Conservation (phyloP, 2,797 vertebrate species). For the Hemibagrus guttatus region DNA sequence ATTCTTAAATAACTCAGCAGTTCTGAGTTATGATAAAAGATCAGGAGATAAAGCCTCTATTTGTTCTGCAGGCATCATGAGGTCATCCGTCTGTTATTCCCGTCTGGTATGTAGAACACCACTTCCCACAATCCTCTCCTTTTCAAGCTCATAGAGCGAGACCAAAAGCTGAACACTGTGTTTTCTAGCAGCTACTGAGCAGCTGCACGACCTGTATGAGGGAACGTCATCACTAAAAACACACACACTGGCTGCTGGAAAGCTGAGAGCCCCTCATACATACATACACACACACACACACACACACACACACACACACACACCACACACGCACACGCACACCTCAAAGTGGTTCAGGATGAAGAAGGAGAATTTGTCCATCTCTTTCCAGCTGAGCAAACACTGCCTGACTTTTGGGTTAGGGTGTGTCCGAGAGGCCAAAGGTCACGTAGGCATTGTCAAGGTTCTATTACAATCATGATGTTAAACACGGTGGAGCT, state of each 20-base stretch:
- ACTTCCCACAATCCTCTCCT: constrained; percentile 11
- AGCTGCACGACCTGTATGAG: neutral
- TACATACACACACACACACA: constrained; percentile 1
- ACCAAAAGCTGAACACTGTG: neutral
- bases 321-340: constrained; percentile 1
- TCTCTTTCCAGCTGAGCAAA: constrained; percentile 72
- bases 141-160: neutral
- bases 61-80: neutral
- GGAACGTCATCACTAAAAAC: neutral
- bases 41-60: neutral
- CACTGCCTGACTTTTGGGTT: constrained; percentile 46
- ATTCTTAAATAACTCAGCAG: neutral
- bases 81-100: neutral
- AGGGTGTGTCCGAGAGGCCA: constrained; percentile 60
- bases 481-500: neutral
- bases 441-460: constrained; percentile 33
- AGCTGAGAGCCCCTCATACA: neutral
- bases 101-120: neutral
- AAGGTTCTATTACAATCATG: constrained; percentile 45
- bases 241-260: neutral
- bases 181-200: neutral
- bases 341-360: neutral
- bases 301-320: constrained; percentile 6
- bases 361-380: neutral
- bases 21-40: too few relatives aligned